Evolutionary conservation across 2,888 invertebrate genomes (phyloP).

Genomic region (Neoscelio sp.): DNA sequence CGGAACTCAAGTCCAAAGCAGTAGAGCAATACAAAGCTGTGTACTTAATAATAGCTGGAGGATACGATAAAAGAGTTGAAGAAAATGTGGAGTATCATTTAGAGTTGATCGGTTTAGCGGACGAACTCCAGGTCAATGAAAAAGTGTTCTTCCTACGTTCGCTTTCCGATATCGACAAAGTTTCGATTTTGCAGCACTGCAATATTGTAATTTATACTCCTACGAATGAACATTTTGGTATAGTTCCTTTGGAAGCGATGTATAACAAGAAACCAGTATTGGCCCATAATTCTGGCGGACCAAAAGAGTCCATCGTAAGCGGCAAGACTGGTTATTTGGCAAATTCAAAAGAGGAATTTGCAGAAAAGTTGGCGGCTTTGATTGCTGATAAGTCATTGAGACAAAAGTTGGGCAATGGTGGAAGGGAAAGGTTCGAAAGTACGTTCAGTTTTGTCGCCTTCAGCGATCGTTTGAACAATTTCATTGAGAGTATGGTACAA

Average conservation of each 20-base stretch:
- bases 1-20: constrained; percentile 85
- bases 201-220: constrained; percentile 97
- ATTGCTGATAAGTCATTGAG: constrained; percentile 86
- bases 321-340: constrained; percentile 92
- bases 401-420: constrained; percentile 89
- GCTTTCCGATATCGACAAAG: constrained; percentile 93
- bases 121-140: constrained; percentile 87
- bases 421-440: constrained; percentile 89
- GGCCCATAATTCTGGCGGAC: constrained; percentile 98
- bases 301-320: constrained; percentile 94
- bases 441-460: constrained; percentile 95
- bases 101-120: constrained; percentile 88
- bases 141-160: constrained; percentile 94
- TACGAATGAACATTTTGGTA: constrained; percentile 98
- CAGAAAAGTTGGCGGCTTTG: constrained; percentile 89
- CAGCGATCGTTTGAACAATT: constrained; percentile 86
- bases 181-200: constrained; percentile 90
- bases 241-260: constrained; percentile 99
- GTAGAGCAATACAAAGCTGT: constrained; percentile 86
- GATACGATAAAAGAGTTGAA: constrained; percentile 94
- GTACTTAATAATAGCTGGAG: constrained; percentile 97
- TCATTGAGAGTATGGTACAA: constrained; percentile 50
- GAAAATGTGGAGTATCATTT: constrained; percentile 95
- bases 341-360: constrained; percentile 88
- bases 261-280: constrained; percentile 96